These are phyloP conservation scores for Connochaetes taurinus DNA, from an alignment of 2,113 vertebrate genomes.

Conservation along the genomic window DNA sequence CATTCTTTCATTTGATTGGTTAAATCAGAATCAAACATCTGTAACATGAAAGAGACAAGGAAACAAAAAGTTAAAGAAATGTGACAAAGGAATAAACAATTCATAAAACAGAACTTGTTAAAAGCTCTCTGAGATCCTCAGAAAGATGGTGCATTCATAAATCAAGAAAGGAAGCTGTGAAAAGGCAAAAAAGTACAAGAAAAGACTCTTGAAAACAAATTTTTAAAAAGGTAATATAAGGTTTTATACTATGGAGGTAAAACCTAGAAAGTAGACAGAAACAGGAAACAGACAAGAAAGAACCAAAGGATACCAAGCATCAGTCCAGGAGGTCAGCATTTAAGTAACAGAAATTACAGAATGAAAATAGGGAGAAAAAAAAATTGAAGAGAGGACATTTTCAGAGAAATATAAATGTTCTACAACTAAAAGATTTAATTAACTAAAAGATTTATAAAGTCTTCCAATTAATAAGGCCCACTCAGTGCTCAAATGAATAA, in stretches of 20 bases:
- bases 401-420: neutral
- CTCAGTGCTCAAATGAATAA: neutral
- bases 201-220: neutral
- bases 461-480: neutral
- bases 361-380: neutral
- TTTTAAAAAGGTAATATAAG: neutral
- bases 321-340: neutral
- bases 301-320: neutral
- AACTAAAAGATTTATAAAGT: neutral
- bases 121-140: neutral
- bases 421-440: neutral
- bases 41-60: neutral
- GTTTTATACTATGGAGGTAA: neutral
- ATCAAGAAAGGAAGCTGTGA: neutral
- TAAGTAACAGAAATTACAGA: neutral
- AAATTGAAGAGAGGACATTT: neutral
- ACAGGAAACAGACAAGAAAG: neutral
- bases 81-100: neutral
- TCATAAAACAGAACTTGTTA: neutral
- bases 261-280: neutral
- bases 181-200: neutral
- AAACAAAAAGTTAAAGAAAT: neutral
- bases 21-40: neutral
- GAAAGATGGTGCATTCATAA: neutral
- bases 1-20: neutral